Conservation (phyloP, 2,888 invertebrate species). For the Troides oblongomaculatus region DNA sequence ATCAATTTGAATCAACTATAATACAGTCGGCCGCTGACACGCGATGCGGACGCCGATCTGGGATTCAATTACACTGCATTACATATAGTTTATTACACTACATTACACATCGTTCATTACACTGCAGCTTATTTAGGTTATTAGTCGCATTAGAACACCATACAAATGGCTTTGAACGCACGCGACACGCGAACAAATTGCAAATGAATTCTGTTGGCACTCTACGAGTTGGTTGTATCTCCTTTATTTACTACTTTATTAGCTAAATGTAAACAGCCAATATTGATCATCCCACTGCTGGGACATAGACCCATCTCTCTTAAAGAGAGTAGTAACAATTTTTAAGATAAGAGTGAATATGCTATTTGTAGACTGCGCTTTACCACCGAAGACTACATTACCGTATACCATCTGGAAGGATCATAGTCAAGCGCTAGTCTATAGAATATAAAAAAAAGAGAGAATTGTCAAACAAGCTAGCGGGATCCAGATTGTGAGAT, state of each 20-base stretch:
- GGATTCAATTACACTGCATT: background rate
- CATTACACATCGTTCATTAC: background rate
- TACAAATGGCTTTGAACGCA: background rate
- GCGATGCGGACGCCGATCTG: background rate
- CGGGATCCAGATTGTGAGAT: too few species aligned
- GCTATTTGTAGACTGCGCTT: too few species aligned
- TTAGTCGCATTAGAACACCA: background rate
- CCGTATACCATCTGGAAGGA: too few species aligned
- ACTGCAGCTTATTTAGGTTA: constrained; percentile 5
- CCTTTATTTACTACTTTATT: background rate
- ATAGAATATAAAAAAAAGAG: too few species aligned
- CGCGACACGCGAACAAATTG: background rate
- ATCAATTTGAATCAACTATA: background rate
- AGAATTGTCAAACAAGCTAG: too few species aligned
- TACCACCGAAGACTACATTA: too few species aligned
- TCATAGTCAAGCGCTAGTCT: too few species aligned
- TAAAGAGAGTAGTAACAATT: too few species aligned
- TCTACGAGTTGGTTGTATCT: background rate
- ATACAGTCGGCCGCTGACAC: background rate
- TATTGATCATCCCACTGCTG: too few species aligned
- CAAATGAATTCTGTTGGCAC: background rate
- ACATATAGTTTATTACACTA: background rate
- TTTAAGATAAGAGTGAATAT: too few species aligned
- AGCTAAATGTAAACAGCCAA: too few species aligned
- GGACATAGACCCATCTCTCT: too few species aligned